Conservation (phyloP, 2,888 invertebrate species). For the Calliopum simillimum region DNA sequence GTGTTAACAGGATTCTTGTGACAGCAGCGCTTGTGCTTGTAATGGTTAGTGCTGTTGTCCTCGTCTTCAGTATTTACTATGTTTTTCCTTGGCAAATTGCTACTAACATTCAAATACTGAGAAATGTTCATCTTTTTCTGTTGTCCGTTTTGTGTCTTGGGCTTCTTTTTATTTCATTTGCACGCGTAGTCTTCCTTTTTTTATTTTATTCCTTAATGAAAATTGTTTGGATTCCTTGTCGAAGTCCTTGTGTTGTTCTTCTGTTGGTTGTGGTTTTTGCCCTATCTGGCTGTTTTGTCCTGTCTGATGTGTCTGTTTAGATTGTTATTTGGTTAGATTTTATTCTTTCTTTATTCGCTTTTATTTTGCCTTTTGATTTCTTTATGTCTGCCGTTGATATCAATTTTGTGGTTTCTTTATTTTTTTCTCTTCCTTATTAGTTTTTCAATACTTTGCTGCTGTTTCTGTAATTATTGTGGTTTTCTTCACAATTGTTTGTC, state of each 20-base stretch:
- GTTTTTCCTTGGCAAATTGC: conserved; percentile 46
- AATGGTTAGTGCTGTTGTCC: conserved; percentile 19
- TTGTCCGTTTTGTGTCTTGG: conserved; percentile 2
- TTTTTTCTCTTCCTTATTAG: conserved; percentile 21
- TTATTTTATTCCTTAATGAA: neutral
- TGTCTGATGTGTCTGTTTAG: no score
- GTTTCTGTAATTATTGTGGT: conserved; percentile 38
- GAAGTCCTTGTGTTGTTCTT: neutral
- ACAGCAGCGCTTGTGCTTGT: neutral
- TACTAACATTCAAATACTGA: conserved; percentile 14
- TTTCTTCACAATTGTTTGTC: conserved; percentile 31
- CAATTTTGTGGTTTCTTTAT: conserved; percentile 1
- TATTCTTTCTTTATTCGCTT: conserved; percentile 26
- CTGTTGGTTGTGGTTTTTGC: conserved; percentile 33
- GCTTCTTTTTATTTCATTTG: neutral
- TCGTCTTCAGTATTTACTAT: conserved; percentile 30
- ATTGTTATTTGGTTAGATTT: conserved; percentile 17
- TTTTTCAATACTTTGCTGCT: conserved; percentile 30
- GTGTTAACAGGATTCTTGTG: neutral
- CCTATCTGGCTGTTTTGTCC: no score
- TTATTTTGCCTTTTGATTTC: conserved; percentile 18
- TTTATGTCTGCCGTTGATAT: conserved; percentile 1
- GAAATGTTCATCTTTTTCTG: conserved; percentile 19
- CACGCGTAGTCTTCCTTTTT: neutral
- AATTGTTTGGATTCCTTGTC: neutral